Conservation (phyloP, 2,888 invertebrate species). For the Ischnura elegans region DNA sequence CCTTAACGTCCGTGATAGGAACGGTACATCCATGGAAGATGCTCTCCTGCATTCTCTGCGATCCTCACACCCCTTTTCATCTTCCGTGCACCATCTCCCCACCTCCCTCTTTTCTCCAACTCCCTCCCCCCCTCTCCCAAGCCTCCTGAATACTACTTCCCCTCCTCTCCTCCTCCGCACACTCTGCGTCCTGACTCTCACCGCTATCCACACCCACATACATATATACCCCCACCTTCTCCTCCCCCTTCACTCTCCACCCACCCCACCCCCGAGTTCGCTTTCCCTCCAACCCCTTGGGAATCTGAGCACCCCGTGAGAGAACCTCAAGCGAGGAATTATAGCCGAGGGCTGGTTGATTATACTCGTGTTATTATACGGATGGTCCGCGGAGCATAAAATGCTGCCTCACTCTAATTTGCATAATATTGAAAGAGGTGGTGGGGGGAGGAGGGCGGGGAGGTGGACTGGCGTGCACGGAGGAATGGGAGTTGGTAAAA, state of each 20-base stretch:
- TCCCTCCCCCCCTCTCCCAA: not conserved
- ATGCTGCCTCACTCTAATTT: slow-evolving; percentile 64
- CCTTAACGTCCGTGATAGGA: not conserved
- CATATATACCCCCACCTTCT: too few relatives aligned
- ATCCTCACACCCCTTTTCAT: not conserved
- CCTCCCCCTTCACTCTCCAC: not conserved
- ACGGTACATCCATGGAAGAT: not conserved
- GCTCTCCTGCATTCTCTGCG: not conserved
- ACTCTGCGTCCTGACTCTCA: not conserved
- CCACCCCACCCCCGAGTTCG: not conserved
- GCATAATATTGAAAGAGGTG: slow-evolving; percentile 64
- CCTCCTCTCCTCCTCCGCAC: not conserved
- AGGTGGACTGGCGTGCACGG: not conserved
- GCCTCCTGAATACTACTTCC: not conserved
- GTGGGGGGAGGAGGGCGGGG: not conserved
- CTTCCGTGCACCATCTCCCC: not conserved
- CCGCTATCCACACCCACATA: not conserved
- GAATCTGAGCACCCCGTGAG: slow-evolving; percentile 34
- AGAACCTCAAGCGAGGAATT: slow-evolving; percentile 60
- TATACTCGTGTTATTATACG: slow-evolving; percentile 63
- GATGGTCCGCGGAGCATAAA: slow-evolving; percentile 67
- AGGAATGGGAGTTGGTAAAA: not conserved
- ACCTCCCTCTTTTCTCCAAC: not conserved
- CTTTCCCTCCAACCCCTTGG: slow-evolving; percentile 19
- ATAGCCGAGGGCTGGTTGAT: slow-evolving; percentile 61